phyloP scores from a whole-genome alignment of 2,888 invertebrate species.

The Trisateles emortualis region DNA sequence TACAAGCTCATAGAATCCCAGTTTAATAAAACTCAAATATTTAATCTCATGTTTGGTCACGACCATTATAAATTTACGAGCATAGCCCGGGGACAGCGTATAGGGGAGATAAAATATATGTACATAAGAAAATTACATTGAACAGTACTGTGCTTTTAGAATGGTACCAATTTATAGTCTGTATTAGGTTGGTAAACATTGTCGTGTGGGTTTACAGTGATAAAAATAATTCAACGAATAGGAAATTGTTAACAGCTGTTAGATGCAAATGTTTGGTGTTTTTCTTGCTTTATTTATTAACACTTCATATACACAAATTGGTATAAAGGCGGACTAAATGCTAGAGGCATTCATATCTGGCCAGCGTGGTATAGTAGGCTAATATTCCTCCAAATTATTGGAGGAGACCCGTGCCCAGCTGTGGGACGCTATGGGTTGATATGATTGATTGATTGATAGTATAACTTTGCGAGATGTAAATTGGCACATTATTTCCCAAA shows the following conservation, averaged over 20 bases:
- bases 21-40: conserved; percentile 46
- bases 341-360: too few relatives aligned
- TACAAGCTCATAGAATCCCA: conserved; percentile 7
- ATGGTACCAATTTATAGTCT: conserved; percentile 1
- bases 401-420: too few relatives aligned
- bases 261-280: too few relatives aligned
- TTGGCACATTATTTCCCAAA: too few relatives aligned
- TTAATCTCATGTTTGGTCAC: conserved; percentile 44
- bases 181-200: conserved; percentile 8
- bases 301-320: too few relatives aligned
- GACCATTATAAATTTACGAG: conserved; percentile 49
- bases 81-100: conserved; percentile 34
- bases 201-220: neutral
- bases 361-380: too few relatives aligned
- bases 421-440: too few relatives aligned
- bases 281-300: too few relatives aligned
- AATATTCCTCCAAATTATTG: too few relatives aligned
- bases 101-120: conserved; percentile 47
- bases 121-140: conserved; percentile 48
- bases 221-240: neutral
- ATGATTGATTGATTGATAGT: too few relatives aligned
- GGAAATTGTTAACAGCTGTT: neutral
- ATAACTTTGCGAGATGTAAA: too few relatives aligned
- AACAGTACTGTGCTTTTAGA: conserved; percentile 5
- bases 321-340: too few relatives aligned